Base-by-base conservation (phyloP, 2,113 vertebrate species). In the Caranx melampygus region DNA sequence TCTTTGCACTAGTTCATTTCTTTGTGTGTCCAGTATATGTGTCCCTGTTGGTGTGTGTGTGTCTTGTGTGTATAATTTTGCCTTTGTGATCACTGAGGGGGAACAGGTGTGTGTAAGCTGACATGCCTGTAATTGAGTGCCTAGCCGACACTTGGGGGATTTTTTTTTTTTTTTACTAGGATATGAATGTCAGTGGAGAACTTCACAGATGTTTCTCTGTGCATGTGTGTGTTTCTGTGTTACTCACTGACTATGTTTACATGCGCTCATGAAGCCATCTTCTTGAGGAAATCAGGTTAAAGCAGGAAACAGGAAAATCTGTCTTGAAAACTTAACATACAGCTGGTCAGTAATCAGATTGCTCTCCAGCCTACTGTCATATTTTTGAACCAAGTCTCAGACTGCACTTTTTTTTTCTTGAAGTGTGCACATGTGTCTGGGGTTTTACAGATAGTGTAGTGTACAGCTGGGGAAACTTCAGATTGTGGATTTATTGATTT, bases 81-180 rank as follows among this genome's bases (percentile, higher is more conserved):
- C 20, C 49, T 57, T 34, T 81, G 65, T 68, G 45, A 61, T 62
- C 65, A 21, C 40, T 61, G 71, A 79, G 51, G 33, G 34, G 62
- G 79, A 87, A 72, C 84, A 89, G 77, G 88, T 90, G 74, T 89
- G 75, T 85, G 71, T 42, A 51, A 59, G 52, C 33, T 12, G 59
- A 47, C 69, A 34, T 61, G 76, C 45, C 67, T 79, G 60, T 71
- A 34, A 73, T 64, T 78, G 65, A 82, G 65, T 14, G 8, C 75
- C 26, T 2, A 14, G 57, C 37, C 7, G 54, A 74, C 63, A 52
- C 55, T 76, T 78, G 44, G 18, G 35, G 68, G 26, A 26, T 26
- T 26, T 26, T 26, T 26, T 26, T 26, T 26, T 49, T 54, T 80
- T 86, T 55, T 61, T 76, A 65, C 34, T 9, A 44, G 52, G 81